Evolutionary conservation across 2,113 vertebrate species (phyloP).

Genomic region (Malurus alboscapulatus): DNA sequence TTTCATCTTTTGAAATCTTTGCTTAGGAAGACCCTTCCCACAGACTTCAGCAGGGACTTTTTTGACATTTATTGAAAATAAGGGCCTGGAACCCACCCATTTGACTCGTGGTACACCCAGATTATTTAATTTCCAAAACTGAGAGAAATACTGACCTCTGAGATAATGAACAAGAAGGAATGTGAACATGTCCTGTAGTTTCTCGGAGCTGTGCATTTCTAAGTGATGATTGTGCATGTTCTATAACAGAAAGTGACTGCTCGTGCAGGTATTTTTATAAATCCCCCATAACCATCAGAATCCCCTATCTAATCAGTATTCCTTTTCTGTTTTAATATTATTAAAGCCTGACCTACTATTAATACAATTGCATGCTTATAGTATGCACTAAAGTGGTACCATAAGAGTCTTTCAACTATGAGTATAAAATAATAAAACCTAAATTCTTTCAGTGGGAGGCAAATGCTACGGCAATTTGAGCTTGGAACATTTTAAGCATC

Average conservation of each 20-base stretch:
- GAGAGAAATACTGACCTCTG: neutral
- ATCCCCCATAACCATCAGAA: neutral
- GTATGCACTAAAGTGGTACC: neutral
- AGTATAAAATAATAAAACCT: constrained; percentile 14
- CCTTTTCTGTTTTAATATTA: neutral
- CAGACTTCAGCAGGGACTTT: neutral
- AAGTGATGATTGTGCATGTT: neutral
- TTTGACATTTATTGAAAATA: neutral
- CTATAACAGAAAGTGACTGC: neutral
- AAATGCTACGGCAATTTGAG: constrained; percentile 25
- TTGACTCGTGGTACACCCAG: neutral
- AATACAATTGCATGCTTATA: neutral
- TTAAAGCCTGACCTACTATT: neutral
- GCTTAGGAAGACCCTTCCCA: neutral
- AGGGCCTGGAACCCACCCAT: neutral
- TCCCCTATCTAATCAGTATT: neutral
- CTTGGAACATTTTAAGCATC: constrained; percentile 33
- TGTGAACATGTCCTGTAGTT: neutral
- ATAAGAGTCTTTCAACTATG: neutral
- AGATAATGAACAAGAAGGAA: neutral
- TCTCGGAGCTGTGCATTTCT: neutral
- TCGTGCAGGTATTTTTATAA: neutral
- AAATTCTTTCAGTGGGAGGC: constrained; percentile 20
- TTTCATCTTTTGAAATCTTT: neutral
- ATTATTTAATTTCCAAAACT: neutral